Percentiles rank a stretch among this genome's conserved stretches.
Conservation (phyloP, 2,888 invertebrate genomes). For the Dasysyrphus albostriatus region DNA sequence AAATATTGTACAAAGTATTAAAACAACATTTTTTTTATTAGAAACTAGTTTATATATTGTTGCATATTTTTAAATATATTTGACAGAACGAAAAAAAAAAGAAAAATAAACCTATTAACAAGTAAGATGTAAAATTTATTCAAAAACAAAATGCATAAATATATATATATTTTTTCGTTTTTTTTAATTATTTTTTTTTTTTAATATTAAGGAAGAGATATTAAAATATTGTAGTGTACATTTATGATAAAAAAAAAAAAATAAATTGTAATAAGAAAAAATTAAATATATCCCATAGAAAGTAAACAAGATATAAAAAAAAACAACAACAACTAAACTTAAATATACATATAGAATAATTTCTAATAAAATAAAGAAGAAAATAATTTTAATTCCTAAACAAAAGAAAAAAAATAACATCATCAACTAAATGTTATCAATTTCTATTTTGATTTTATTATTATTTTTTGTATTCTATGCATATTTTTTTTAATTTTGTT, state of each 20-base stretch:
- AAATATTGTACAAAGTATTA: slow-evolving; percentile 76
- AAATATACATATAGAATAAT: slow-evolving; percentile 74
- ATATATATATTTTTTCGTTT: slow-evolving; percentile 51
- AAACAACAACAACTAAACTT: slow-evolving; percentile 66
- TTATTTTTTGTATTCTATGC: slow-evolving; percentile 64
- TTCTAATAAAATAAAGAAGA: slow-evolving; percentile 60
- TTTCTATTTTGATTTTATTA: slow-evolving; percentile 54
- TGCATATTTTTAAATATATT: slow-evolving; percentile 76
- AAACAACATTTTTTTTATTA: slow-evolving; percentile 70
- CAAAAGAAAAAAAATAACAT: slow-evolving; percentile 58
- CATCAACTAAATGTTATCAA: slow-evolving; percentile 67
- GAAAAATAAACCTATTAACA: slow-evolving; percentile 64
- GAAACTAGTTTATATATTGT: slow-evolving; percentile 75
- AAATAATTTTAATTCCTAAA: slow-evolving; percentile 72
- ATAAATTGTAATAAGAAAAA: slow-evolving; percentile 31
- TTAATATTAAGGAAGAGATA: slow-evolving; percentile 64
- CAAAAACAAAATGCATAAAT: slow-evolving; percentile 60
- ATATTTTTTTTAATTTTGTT: slow-evolving; percentile 27
- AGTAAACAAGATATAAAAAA: slow-evolving; percentile 41
- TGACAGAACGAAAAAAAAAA: slow-evolving; percentile 57
- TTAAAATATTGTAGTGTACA: slow-evolving; percentile 72
- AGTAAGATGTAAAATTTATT: slow-evolving; percentile 75
- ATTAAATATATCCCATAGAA: slow-evolving; percentile 57
- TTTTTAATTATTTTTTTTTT: slow-evolving; percentile 34
- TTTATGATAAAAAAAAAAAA: slow-evolving; percentile 46